Conservation (phyloP, 2,113 vertebrate species). For the Lagenorhynchus albirostris region DNA sequence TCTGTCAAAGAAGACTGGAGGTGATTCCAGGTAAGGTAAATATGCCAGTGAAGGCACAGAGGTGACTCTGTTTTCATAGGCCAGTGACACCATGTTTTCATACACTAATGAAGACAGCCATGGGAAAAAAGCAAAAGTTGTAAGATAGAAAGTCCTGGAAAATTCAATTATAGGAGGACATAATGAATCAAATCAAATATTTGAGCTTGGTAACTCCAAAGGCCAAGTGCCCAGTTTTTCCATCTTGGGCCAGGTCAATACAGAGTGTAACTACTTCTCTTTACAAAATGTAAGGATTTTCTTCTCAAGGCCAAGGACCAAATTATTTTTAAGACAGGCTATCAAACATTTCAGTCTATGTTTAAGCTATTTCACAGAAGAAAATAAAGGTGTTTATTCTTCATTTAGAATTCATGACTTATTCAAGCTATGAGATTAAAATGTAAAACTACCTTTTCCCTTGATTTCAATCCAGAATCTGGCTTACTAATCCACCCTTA, state of each 20-base stretch:
- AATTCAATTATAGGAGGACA: not conserved
- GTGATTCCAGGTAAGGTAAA: not conserved
- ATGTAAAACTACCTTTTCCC: not conserved
- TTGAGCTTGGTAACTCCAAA: not conserved
- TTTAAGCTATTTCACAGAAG: not conserved
- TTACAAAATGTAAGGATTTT: not conserved
- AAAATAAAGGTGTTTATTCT: conserved; percentile 24
- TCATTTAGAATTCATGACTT: conserved; percentile 5
- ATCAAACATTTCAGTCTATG: not conserved
- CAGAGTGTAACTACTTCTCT: not conserved
- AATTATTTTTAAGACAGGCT: not conserved
- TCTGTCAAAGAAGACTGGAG: not conserved
- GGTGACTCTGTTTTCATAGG: not conserved
- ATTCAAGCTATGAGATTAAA: not conserved
- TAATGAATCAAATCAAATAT: not conserved
- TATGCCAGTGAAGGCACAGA: not conserved
- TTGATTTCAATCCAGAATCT: not conserved
- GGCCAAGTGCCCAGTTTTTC: not conserved
- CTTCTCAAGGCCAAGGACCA: not conserved
- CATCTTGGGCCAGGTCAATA: not conserved
- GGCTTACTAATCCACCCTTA: not conserved
- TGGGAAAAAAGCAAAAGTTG: not conserved
- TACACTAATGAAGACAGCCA: not conserved
- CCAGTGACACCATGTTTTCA: not conserved
- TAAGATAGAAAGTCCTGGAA: not conserved